Evolutionary conservation across 2,797 vertebrate species (phyloP).

Genomic region (Balearica regulorum): DNA sequence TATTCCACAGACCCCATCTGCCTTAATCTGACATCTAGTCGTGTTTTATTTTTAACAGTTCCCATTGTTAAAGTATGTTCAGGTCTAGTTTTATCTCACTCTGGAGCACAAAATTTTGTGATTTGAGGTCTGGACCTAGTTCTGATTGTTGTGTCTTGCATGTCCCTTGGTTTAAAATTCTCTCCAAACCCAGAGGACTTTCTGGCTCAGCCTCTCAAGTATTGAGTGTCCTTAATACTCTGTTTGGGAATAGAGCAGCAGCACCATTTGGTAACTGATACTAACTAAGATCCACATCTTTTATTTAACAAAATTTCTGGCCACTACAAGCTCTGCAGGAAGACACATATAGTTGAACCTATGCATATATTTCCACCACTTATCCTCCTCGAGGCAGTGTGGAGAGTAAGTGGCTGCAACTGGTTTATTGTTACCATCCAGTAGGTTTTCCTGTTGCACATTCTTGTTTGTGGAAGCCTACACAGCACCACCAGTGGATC

Average conservation of each 20-base stretch:
- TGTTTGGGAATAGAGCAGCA: neutral
- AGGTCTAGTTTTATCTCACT: neutral
- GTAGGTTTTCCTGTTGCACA: neutral
- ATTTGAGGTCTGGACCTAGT: neutral
- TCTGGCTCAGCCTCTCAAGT: neutral
- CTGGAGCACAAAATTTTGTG: neutral
- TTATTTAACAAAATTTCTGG: neutral
- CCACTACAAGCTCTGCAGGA: neutral
- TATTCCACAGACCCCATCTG: neutral
- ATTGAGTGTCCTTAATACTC: neutral
- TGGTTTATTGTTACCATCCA: rapidly evolving
- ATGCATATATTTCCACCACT: rapidly evolving
- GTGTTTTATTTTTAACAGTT: neutral
- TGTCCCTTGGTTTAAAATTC: neutral
- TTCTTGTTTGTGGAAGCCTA: neutral
- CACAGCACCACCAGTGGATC: neutral
- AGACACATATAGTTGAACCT: neutral
- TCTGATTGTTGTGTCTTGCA: neutral
- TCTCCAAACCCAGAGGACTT: neutral
- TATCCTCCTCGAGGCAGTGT: neutral
- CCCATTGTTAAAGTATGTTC: neutral
- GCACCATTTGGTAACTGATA: neutral
- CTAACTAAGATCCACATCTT: neutral
- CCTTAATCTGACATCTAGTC: neutral
- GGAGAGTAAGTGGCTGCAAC: neutral